Conservation (phyloP, 2,797 vertebrate genomes). For the Nyctibius grandis region DNA sequence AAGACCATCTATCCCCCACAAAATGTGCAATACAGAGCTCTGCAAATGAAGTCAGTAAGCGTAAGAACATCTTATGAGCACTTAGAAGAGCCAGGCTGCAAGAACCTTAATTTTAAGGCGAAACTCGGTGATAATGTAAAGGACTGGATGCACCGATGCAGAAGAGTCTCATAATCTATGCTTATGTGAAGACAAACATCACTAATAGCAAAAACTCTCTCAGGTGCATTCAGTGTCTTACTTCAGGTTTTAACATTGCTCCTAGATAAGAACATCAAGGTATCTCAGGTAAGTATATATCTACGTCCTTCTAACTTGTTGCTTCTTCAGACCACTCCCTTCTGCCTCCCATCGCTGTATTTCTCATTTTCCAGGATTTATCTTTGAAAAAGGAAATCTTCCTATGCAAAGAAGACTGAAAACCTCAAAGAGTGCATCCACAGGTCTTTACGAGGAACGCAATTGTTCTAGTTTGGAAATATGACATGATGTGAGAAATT, state of each 20-base stretch:
- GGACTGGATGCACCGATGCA: neutral
- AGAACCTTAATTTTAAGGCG: neutral
- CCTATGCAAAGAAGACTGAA: neutral
- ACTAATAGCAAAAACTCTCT: neutral
- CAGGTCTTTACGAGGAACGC: neutral
- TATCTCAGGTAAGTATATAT: neutral
- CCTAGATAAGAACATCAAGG: neutral
- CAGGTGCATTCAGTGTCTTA: neutral
- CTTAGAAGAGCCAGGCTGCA: neutral
- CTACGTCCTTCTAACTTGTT: neutral
- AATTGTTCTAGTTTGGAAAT: neutral
- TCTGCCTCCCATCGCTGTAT: accelerated
- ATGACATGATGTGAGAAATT: neutral
- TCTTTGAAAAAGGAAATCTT: neutral
- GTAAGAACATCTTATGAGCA: neutral
- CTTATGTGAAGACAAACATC: neutral
- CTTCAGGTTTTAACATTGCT: neutral
- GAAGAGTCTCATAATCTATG: neutral
- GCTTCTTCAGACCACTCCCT: neutral
- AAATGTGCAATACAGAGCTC: neutral
- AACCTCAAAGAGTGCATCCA: neutral
- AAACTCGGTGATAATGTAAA: neutral
- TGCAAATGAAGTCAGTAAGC: neutral
- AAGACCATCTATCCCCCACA: neutral
- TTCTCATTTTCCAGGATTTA: neutral